Evolutionary conservation across 2,113 vertebrate genomes (phyloP).

Genomic region (Theristicus caerulescens): DNA sequence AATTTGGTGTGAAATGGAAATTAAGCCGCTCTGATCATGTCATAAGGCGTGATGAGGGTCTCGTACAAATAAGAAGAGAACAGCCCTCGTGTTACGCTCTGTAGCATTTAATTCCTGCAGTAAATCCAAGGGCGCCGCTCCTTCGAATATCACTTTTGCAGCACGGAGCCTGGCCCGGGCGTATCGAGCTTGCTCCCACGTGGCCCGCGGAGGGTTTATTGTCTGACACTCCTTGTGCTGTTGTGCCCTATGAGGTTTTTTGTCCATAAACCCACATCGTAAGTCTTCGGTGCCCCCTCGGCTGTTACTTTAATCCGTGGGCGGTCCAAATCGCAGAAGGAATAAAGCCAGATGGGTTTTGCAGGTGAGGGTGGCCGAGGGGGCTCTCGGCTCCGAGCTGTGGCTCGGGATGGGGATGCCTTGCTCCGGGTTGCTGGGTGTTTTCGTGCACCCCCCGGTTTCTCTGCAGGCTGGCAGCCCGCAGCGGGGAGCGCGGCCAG

Average conservation of each 20-base stretch:
- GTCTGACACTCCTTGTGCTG: neutral
- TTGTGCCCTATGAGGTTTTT: neutral
- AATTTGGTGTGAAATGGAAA: neutral
- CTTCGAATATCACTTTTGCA: no score
- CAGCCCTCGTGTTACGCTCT: neutral
- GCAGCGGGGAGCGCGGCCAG: neutral
- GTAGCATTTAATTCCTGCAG: neutral
- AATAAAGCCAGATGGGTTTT: neutral
- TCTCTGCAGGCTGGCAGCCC: neutral
- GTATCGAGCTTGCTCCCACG: no score
- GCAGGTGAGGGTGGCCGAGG: neutral
- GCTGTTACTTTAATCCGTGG: neutral
- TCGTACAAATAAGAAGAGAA: rapidly evolving
- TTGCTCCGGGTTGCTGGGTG: neutral
- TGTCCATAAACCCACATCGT: neutral
- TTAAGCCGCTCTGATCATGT: neutral
- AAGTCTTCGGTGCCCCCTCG: neutral
- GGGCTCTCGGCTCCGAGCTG: neutral
- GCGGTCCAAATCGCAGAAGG: neutral
- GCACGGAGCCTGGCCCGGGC: neutral
- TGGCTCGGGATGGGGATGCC: neutral
- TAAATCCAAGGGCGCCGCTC: neutral
- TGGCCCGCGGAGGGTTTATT: neutral
- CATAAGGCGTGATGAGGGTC: neutral
- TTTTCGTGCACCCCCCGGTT: neutral